A percentile compares a stretch with the other conserved stretches of the same genome.
Evolutionary conservation across 2,113 vertebrate genomes (phyloP).

Genomic region (Melanotaenia duboulayi): DNA sequence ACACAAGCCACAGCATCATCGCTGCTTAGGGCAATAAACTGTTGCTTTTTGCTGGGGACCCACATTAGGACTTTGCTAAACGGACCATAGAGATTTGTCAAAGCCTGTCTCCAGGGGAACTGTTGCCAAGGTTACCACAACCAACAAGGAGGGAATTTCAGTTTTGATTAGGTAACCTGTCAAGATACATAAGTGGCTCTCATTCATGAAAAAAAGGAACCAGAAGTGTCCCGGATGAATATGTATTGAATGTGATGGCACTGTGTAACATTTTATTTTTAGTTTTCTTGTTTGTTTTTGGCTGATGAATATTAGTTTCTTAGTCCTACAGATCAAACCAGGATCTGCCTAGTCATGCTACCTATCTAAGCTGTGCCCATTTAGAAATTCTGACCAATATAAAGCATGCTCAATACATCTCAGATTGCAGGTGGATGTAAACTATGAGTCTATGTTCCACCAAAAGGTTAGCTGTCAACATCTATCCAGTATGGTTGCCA

Average conservation of each 20-base stretch:
- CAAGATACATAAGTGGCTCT: conserved; percentile 39
- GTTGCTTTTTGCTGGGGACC: conserved; percentile 67
- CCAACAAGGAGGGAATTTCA: conserved; percentile 67
- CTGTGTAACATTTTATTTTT: not conserved
- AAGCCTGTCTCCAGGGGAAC: conserved; percentile 62
- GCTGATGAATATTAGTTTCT: not conserved
- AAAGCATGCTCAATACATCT: not conserved
- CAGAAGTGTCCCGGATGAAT: conserved; percentile 9
- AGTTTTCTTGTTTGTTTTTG: not conserved
- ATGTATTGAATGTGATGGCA: not conserved
- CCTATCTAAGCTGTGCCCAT: not conserved
- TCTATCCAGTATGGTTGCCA: conserved; percentile 41
- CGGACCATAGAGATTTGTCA: conserved; percentile 66
- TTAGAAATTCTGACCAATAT: not conserved
- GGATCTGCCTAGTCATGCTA: not conserved
- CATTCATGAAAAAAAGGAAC: conserved; percentile 25
- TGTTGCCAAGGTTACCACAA: conserved; percentile 68
- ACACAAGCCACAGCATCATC: conserved; percentile 75
- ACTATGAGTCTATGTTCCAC: not conserved
- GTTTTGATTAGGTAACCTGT: conserved; percentile 66
- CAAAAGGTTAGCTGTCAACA: conserved; percentile 42
- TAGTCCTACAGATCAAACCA: not conserved
- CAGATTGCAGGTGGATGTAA: not conserved
- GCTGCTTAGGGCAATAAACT: conserved; percentile 68
- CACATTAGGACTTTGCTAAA: conserved; percentile 63